These are phyloP conservation scores for Epinephelus moara DNA, from an alignment of 2,113 vertebrate species.

Conservation along the genomic window DNA sequence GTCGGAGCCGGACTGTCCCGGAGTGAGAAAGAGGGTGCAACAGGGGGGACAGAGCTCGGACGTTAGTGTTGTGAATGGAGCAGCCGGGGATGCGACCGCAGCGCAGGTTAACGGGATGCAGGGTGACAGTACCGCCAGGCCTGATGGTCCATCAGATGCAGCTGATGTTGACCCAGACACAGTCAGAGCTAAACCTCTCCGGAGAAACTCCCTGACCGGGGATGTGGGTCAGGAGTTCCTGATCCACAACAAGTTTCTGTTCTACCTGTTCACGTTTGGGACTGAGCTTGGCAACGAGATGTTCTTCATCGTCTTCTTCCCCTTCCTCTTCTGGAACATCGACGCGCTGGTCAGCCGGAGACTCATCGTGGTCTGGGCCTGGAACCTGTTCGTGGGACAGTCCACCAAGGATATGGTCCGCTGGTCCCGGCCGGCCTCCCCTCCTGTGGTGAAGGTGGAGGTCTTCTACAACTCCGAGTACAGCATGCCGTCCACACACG, in stretches of 20 bases:
- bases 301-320: slow-evolving; percentile 97
- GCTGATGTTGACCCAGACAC: slow-evolving; percentile 19
- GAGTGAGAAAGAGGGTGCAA: slow-evolving; percentile 63
- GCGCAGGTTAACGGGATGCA: slow-evolving; percentile 55
- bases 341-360: slow-evolving; percentile 92
- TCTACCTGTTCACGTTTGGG: slow-evolving; percentile 94
- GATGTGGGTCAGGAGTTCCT: slow-evolving; percentile 91
- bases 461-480: slow-evolving; percentile 99
- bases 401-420: slow-evolving; percentile 96
- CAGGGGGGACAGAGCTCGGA: slow-evolving; percentile 47
- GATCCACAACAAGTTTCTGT: slow-evolving; percentile 91
- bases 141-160: neutral
- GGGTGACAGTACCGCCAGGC: slow-evolving; percentile 20
- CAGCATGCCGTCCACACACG: slow-evolving; percentile 99
- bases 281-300: slow-evolving; percentile 98
- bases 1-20: slow-evolving; percentile 36
- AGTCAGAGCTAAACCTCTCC: slow-evolving; percentile 81
- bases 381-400: slow-evolving; percentile 97
- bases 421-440: slow-evolving; percentile 95
- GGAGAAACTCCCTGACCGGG: slow-evolving; percentile 94
- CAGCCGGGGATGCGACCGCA: slow-evolving; percentile 24
- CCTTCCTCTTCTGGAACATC: slow-evolving; percentile 96
- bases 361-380: slow-evolving; percentile 95
- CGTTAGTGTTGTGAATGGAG: slow-evolving; percentile 73
- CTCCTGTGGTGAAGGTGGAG: slow-evolving; percentile 97